Conservation (phyloP, 2,888 invertebrate genomes). For the Caenorhabditis becei region DNA sequence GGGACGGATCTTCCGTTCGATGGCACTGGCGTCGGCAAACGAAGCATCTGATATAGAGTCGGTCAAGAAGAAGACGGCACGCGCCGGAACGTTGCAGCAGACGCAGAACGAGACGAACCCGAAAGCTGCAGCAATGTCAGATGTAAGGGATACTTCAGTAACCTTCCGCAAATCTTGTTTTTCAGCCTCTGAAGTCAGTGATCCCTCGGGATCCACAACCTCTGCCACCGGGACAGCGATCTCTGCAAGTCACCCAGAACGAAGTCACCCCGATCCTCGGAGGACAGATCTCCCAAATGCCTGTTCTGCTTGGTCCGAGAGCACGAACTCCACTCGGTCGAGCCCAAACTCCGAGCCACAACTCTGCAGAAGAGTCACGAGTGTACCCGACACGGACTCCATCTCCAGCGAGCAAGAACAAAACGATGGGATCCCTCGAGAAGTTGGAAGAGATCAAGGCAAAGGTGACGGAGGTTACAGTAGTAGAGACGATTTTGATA, state of each 20-base stretch:
- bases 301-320: not conserved
- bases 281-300: not conserved
- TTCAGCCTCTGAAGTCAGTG: not conserved
- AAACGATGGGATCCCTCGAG: not conserved
- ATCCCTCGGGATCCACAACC: not conserved
- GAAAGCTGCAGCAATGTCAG: too few species aligned
- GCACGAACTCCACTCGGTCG: not conserved
- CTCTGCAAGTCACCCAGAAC: not conserved
- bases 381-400: not conserved
- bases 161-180: too few species aligned
- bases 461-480: not conserved
- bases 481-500: not conserved
- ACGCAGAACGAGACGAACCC: not conserved
- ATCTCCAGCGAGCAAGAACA: not conserved
- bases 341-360: not conserved
- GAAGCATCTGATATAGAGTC: not conserved
- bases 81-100: not conserved
- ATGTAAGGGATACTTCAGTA: too few species aligned
- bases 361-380: not conserved
- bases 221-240: not conserved
- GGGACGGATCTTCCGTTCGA: not conserved
- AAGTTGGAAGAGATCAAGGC: not conserved
- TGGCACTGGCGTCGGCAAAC: not conserved
- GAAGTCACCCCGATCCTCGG: not conserved
- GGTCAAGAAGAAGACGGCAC: not conserved